A percentile compares a stretch with the other conserved stretches of the same genome.
These are phyloP conservation scores for Papilio demoleus DNA, from an alignment of 2,888 invertebrate genomes.

Conservation along the genomic window DNA sequence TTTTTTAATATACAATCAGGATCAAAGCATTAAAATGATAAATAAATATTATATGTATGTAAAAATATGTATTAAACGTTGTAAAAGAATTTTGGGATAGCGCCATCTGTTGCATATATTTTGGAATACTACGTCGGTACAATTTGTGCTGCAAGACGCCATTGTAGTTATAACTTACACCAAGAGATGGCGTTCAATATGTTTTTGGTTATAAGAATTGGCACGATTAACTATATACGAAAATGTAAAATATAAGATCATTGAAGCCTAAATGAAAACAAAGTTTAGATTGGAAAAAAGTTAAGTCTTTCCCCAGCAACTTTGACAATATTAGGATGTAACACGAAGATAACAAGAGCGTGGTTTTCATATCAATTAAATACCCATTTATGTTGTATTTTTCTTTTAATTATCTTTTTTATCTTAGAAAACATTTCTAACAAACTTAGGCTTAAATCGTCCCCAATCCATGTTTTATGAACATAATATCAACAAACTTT, in stretches of 20 bases:
- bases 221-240: no score
- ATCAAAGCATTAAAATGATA: not conserved
- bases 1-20: not conserved
- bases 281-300: no score
- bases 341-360: no score
- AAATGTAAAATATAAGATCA: no score
- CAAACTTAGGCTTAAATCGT: not conserved
- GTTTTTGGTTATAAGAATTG: not conserved
- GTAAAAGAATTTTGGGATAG: not conserved
- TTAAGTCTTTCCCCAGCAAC: no score
- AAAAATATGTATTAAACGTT: not conserved
- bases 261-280: no score
- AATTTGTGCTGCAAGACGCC: no score
- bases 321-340: no score
- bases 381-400: no score
- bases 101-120: not conserved
- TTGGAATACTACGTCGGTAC: no score
- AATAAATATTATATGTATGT: not conserved
- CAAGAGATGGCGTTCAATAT: constrained; percentile 1
- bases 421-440: not conserved
- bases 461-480: constrained; percentile 11
- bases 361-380: no score
- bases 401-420: no score
- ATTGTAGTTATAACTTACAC: not conserved
- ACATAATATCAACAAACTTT: constrained; percentile 27